Conservation (phyloP, 1,140 invertebrate species). For the Pachypeltis micranthus region DNA sequence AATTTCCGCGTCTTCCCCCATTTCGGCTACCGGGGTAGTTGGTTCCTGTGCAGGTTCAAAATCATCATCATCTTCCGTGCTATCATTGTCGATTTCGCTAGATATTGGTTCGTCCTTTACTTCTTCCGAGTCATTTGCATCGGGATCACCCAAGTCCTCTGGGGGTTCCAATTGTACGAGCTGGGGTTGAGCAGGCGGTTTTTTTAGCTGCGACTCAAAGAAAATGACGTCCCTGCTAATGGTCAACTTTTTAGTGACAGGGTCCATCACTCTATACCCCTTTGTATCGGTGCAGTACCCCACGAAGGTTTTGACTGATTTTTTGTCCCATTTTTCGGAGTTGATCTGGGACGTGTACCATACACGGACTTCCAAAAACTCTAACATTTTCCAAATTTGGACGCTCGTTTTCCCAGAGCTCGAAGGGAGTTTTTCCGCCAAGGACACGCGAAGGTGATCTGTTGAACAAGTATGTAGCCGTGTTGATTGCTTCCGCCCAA, state of each 20-base stretch:
- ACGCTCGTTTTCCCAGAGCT: conserved; percentile 12
- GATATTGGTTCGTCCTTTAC: no score
- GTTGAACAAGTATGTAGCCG: conserved; percentile 13
- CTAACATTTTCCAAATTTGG: conserved; percentile 26
- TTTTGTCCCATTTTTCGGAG: no score
- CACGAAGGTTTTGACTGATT: no score
- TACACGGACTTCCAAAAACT: conserved; percentile 27
- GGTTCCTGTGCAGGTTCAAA: neutral
- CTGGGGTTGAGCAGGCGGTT: neutral
- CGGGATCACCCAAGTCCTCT: no score
- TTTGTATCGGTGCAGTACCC: neutral
- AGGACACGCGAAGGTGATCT: conserved; percentile 1
- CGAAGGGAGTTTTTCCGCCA: conserved; percentile 15
- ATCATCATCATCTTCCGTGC: neutral
- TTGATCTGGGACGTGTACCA: neutral
- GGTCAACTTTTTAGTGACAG: neutral
- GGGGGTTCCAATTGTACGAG: no score
- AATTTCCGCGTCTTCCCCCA: neutral
- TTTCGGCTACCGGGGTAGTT: neutral
- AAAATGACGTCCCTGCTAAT: neutral
- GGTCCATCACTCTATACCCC: neutral
- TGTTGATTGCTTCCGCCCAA: conserved; percentile 31
- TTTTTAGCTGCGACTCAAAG: neutral
- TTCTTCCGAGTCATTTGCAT: no score
- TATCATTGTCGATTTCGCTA: no score